Conservation (phyloP, 2,113 vertebrate genomes). For the Lanius collurio region DNA sequence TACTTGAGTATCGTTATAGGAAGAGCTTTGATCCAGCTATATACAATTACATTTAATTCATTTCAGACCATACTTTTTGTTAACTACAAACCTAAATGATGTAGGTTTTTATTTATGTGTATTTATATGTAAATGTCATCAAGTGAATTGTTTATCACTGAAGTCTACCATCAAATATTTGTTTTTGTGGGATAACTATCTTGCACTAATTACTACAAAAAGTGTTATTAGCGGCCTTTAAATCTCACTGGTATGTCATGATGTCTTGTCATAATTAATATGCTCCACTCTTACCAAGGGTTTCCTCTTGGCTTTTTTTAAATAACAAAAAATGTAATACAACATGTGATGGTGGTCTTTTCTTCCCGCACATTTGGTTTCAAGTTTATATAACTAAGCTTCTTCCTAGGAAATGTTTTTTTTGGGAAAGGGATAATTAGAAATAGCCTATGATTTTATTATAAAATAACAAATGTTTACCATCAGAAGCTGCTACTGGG, state of each 20-base stretch:
- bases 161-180: constrained; percentile 24
- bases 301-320: constrained; percentile 10
- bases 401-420: not conserved
- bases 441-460: not conserved
- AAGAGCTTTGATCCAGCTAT: constrained; percentile 5
- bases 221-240: constrained; percentile 58
- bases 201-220: constrained; percentile 58
- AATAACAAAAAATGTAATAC: constrained; percentile 23
- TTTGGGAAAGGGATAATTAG: not conserved
- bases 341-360: not conserved
- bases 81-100: not conserved
- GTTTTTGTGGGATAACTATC: constrained; percentile 39
- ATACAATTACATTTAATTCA: constrained; percentile 31
- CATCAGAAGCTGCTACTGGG: not conserved
- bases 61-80: constrained; percentile 30
- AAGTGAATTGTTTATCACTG: constrained; percentile 55
- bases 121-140: constrained; percentile 66
- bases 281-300: constrained; percentile 9
- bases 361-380: not conserved
- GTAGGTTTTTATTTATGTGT: constrained; percentile 65
- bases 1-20: not conserved
- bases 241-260: constrained; percentile 23
- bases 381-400: not conserved
- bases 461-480: not conserved
- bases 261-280: constrained; percentile 43